Conservation (phyloP, 2,113 vertebrate species). For the Bufo gargarizans region DNA sequence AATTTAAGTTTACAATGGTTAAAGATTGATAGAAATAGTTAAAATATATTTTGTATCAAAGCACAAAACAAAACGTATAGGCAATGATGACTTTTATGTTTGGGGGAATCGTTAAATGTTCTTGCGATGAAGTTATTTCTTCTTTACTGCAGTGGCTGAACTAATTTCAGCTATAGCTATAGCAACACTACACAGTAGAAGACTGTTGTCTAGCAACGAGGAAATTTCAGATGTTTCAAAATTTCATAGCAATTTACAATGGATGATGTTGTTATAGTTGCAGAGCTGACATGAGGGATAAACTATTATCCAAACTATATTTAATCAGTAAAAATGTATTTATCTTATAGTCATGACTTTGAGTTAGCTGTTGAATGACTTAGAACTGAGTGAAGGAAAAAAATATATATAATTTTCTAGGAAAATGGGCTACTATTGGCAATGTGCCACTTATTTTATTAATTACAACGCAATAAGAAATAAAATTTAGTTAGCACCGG, state of each 20-base stretch:
- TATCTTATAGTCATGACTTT: neutral
- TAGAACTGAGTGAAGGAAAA: neutral
- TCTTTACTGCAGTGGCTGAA: neutral
- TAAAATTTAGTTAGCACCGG: neutral
- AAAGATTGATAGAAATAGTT: no score
- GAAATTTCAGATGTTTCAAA: conserved; percentile 37
- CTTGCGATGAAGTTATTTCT: neutral
- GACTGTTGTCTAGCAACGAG: conserved; percentile 57
- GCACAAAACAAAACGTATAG: no score
- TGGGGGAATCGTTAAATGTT: neutral
- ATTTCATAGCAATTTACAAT: conserved; percentile 49
- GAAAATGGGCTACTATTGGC: neutral
- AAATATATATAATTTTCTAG: conserved; percentile 4
- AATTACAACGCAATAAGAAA: neutral
- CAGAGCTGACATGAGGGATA: conserved; percentile 33
- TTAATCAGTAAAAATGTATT: conserved; percentile 38
- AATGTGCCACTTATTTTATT: neutral
- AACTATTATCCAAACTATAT: conserved; percentile 48
- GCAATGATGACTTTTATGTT: neutral
- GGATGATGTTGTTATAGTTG: conserved; percentile 51
- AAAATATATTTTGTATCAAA: no score
- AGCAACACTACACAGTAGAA: conserved; percentile 37
- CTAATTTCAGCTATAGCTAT: conserved; percentile 43
- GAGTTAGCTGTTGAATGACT: conserved; percentile 33
- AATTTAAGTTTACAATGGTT: no score